Evolutionary conservation across 2,113 vertebrate genomes (phyloP).

Genomic region (Garra rufa): DNA sequence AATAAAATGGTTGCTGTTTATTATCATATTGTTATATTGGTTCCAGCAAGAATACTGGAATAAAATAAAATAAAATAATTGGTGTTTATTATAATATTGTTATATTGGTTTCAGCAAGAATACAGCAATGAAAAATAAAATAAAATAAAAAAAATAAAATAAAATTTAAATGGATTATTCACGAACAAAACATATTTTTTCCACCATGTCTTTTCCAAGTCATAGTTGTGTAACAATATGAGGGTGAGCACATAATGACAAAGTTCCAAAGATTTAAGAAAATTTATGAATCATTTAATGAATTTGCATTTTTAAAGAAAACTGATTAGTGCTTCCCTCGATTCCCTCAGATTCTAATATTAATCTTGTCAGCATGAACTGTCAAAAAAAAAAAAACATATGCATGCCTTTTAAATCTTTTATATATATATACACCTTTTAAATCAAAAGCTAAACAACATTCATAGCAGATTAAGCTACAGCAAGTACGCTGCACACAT

Average conservation of each 20-base stretch:
- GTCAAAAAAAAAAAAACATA: neutral
- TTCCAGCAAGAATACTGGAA: too few species aligned
- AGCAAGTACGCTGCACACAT: neutral
- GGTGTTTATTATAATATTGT: too few species aligned
- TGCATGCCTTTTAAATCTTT: neutral
- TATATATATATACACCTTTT: neutral
- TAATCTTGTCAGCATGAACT: neutral
- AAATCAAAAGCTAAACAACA: slow-evolving; percentile 2
- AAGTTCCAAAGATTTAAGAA: neutral
- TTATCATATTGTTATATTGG: too few species aligned
- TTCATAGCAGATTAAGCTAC: slow-evolving; percentile 13
- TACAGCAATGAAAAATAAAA: too few species aligned
- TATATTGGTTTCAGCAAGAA: too few species aligned
- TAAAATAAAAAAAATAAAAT: too few species aligned
- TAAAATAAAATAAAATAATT: too few species aligned
- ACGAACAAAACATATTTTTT: too few species aligned
- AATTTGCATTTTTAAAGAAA: neutral
- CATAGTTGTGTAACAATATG: neutral
- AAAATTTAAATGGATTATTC: too few species aligned
- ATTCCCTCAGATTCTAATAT: neutral
- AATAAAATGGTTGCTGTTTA: too few species aligned
- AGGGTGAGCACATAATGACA: too few species aligned
- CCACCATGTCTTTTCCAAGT: too few species aligned
- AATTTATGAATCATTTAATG: neutral
- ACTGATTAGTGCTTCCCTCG: neutral